Evolutionary conservation across 2,888 invertebrate genomes (phyloP), one percentile per base, ranked within the genome.

Genomic region (Synanthedon andrenaeformis): DNA sequence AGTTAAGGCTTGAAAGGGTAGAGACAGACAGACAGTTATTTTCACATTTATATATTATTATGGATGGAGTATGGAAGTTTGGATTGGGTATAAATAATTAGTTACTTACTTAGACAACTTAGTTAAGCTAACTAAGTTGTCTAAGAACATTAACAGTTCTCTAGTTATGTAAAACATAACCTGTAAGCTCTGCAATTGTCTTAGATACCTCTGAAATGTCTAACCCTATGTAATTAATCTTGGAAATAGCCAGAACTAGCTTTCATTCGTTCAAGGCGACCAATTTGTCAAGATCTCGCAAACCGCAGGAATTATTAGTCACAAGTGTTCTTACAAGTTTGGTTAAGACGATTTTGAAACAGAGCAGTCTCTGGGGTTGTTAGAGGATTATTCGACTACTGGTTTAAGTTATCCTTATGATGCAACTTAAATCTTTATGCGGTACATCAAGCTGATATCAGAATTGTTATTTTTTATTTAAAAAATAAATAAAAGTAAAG

Each of bases 291-390:
- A 17, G 49, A 49, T 11, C 49, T 11, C 11, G 8, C 17, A 17
- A 2, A 12, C 12, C 11, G 12, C 11, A 12, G 4, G 12, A 49
- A 54, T 42, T 51, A 52, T 53, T 54, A 28, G 42, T 53, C 56
- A 41, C 45, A 8, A 50, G 59, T 49, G 57, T 51, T 42, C 35
- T 50, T 23, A 5, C 52, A 49, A 55, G 56, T 56, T 56, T 56
- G 56, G 55, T 57, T 55, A 53, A 4, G 55, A 53, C 57, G 51
- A 45, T 56, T 57, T 53, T n/a, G 51, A 55, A 58, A 48, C 52
- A 49, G 57, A 56, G 54, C 56, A 19, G 35, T 50, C 57, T 49
- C 57, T 2, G 11, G 57, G 52, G 59, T 51, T 17, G 12, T 8
- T 12, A 8, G 45, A 45, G 45, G 45, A 45, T 45, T 23, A 42